A percentile compares a stretch with the other conserved stretches of the same genome.
These are phyloP conservation scores for Teleiodes luculella DNA, from an alignment of 2,888 invertebrate species.

Conservation along the genomic window DNA sequence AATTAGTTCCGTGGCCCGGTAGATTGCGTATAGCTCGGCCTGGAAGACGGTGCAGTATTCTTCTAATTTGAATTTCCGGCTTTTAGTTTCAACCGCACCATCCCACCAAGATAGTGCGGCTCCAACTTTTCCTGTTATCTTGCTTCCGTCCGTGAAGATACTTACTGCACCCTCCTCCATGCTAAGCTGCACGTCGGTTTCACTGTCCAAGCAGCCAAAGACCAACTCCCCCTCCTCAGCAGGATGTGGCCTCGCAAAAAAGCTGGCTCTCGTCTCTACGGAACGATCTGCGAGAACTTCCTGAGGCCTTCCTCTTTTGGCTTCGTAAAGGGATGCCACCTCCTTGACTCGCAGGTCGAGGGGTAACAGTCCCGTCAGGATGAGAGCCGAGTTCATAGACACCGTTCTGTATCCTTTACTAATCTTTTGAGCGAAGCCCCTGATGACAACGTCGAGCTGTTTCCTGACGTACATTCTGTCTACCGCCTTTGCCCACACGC, in stretches of 20 bases:
- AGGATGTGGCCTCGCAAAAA: not conserved
- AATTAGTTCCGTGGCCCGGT: not conserved
- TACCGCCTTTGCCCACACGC: not conserved
- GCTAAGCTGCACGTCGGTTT: not conserved
- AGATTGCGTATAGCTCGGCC: not conserved
- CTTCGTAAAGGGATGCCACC: not conserved
- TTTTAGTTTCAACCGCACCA: not conserved
- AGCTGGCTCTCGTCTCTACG: not conserved
- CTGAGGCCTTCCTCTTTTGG: not conserved
- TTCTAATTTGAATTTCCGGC: not conserved
- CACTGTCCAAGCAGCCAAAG: not conserved
- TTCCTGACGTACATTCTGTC: not conserved
- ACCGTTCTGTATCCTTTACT: not conserved
- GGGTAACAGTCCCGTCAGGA: conserved; percentile 6
- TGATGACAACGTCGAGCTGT: not conserved
- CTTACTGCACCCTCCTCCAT: not conserved
- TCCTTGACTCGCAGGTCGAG: conserved; percentile 6
- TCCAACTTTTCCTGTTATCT: not conserved
- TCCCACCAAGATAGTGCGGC: not conserved
- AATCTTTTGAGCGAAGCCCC: not conserved
- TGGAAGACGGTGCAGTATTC: not conserved
- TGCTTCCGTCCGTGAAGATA: not conserved
- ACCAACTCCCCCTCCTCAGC: not conserved
- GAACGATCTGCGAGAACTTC: not conserved
- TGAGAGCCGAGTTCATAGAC: conserved; percentile 7